Evolutionary conservation across 2,113 vertebrate species (phyloP).

Genomic region (Chaetura pelagica): DNA sequence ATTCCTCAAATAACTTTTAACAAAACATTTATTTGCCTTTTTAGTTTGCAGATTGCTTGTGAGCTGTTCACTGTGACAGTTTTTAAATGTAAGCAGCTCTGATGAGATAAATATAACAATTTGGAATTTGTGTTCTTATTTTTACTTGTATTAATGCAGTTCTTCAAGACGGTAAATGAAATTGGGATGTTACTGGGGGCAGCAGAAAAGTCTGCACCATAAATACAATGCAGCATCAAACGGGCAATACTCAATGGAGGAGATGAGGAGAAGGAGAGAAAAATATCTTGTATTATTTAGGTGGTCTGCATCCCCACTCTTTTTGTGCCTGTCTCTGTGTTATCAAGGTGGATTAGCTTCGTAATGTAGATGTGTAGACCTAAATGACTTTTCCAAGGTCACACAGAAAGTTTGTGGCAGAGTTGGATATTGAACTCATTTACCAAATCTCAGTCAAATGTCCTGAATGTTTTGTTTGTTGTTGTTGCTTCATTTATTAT

Average conservation of each 20-base stretch:
- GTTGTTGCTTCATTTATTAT: too few species aligned
- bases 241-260: constrained; percentile 30
- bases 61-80: constrained; percentile 36
- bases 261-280: constrained; percentile 28
- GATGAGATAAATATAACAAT: constrained; percentile 56
- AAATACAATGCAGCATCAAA: constrained; percentile 54
- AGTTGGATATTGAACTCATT: background rate
- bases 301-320: constrained; percentile 39
- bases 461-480: background rate
- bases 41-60: constrained; percentile 7
- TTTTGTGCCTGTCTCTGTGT: constrained; percentile 49
- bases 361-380: background rate
- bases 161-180: background rate
- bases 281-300: constrained; percentile 59
- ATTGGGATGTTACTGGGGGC: background rate
- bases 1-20: constrained; percentile 44
- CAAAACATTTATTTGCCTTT: constrained; percentile 50
- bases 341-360: constrained; percentile 40
- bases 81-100: constrained; percentile 43
- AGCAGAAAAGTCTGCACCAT: background rate
- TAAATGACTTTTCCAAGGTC: constrained; percentile 44
- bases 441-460: background rate
- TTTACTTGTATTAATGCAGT: constrained; percentile 32
- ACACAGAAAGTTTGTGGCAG: background rate
- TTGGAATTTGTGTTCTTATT: constrained; percentile 7